Evolutionary conservation across 2,888 invertebrate species (phyloP).

Genomic region (Rhingia rostrata): DNA sequence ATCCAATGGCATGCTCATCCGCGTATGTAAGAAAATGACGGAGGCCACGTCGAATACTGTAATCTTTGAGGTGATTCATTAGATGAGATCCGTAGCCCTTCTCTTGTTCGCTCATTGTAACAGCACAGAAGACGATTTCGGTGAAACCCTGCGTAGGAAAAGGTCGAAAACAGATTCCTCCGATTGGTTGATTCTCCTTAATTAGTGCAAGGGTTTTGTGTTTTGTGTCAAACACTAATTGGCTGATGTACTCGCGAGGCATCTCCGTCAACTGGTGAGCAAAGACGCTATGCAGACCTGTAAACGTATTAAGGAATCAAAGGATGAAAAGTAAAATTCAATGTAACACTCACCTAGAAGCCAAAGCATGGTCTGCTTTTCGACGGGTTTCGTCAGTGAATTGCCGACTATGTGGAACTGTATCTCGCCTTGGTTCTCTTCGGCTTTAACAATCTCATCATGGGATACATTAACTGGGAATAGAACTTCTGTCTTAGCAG

Average conservation of each 20-base stretch:
- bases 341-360: constrained; percentile 76
- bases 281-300: constrained; percentile 93
- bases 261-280: constrained; percentile 96
- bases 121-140: constrained; percentile 98
- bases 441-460: constrained; percentile 93
- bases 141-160: constrained; percentile 96
- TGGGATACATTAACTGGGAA: constrained; percentile 91
- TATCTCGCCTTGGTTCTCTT: constrained; percentile 92
- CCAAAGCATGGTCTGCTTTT: constrained; percentile 95
- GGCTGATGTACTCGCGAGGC: constrained; percentile 97
- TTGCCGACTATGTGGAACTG: constrained; percentile 96
- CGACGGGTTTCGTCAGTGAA: constrained; percentile 91
- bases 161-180: constrained; percentile 97
- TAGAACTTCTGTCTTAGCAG: constrained; percentile 83
- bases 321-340: background rate
- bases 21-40: constrained; percentile 97
- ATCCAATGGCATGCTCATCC: constrained; percentile 96
- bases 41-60: constrained; percentile 93
- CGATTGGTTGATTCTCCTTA: constrained; percentile 94
- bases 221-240: constrained; percentile 93
- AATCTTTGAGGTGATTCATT: constrained; percentile 98
- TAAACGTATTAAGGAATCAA: background rate
- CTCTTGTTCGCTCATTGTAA: constrained; percentile 96
- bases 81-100: constrained; percentile 98
- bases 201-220: constrained; percentile 94